Base-by-base conservation (phyloP, 2,797 vertebrate genomes). In the Aythya fuligula region DNA sequence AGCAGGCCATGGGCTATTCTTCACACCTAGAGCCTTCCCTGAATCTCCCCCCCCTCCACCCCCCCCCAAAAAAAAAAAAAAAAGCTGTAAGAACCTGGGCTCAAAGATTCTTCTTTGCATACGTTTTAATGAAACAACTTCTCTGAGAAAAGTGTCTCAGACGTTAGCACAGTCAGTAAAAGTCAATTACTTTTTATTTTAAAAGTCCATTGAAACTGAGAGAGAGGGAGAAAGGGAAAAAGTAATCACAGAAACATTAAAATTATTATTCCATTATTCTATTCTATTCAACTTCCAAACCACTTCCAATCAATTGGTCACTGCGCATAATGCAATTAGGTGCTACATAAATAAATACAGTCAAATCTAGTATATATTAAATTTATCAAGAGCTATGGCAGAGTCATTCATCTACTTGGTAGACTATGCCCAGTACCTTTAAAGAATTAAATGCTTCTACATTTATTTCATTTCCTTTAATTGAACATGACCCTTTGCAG, bases 161-260 rank as follows among this genome's bases (percentile, higher is more conserved):
- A 96, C 96, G 18, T 70, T 66, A 67, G 20, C 17, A 85, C 34
- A 89, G 87, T 80, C 85, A 91, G 87, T 20, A 87, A 85, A 97
- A 86, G 60, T 53, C 11, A 13, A 81, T 10, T 87, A 13, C 81
- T 96, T 97, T 95, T 95, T 34, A 38, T 30, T 65, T 49, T 72
- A 80, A 27, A 85, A 77, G 53, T 53, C 85, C 41, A 70, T 12
- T 88, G 85, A 87, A 91, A 91, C 56, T 89, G 43, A 77, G 15
- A 76, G 5, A 19, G 20, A 32, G 11, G 18, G 8, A 78, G 11
- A 9, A 1, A 7, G 22, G 64, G 57, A 77, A 6, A 60, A 70
- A 80, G 36, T 20, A 77, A 43, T 73, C n/a, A 53, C 15, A 28
- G 49, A n/a, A 62, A 3, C 1, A 1, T 2, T 90, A 11, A 53